Percentiles rank a stretch among this genome's conserved stretches.
Evolutionary conservation across 2,113 vertebrate genomes (phyloP).

Genomic region (Ascaphus truei): DNA sequence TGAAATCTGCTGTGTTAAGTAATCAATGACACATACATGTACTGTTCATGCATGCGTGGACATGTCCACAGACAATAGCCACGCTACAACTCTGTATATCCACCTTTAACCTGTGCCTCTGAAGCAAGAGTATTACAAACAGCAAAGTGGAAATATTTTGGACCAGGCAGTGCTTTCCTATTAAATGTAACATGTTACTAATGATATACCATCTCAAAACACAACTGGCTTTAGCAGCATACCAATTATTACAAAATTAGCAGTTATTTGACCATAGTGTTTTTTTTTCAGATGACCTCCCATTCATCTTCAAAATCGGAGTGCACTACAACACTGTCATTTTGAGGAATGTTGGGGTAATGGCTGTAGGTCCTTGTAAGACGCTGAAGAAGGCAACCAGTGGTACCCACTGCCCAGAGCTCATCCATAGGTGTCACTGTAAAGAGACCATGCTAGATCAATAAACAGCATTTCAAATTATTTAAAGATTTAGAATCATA

Average conservation of each 20-base stretch:
- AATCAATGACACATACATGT: background rate
- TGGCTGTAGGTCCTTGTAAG: conserved; percentile 89
- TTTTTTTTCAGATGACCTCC: conserved; percentile 84
- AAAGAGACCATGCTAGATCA: conserved; percentile 35
- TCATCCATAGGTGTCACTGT: conserved; percentile 85
- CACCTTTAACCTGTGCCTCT: background rate
- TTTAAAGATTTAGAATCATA: no score
- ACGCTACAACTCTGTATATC: background rate
- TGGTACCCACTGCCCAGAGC: conserved; percentile 79
- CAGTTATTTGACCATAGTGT: background rate
- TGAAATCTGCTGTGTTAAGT: background rate
- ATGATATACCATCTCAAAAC: no score
- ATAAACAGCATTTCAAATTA: no score
- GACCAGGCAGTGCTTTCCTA: conserved; percentile 18
- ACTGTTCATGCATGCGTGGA: background rate
- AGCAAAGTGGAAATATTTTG: background rate
- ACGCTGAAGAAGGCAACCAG: conserved; percentile 80
- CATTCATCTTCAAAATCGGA: conserved; percentile 89
- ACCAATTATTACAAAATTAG: background rate
- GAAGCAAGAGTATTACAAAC: background rate
- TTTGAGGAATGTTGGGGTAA: conserved; percentile 48
- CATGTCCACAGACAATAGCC: background rate
- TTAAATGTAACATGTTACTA: background rate
- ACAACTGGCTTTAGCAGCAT: conserved; percentile 26
- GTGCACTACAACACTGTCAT: conserved; percentile 43